phyloP scores from a whole-genome alignment of 2,113 vertebrate genomes.

The Zosterops borbonicus region DNA sequence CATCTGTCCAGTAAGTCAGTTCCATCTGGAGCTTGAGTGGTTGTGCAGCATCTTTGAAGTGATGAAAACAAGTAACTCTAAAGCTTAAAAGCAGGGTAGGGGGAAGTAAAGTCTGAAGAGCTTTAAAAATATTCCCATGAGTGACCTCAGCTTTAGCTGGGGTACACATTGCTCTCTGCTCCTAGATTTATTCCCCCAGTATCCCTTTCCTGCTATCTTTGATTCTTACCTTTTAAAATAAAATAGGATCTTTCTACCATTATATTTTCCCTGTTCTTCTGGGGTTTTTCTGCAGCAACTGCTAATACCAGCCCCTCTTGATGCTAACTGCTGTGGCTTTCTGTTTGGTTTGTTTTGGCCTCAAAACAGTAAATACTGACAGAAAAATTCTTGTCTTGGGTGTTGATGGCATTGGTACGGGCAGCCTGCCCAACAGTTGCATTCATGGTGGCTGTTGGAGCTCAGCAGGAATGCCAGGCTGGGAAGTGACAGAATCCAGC shows the following conservation, averaged over 20 bases:
- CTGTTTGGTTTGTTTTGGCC: not conserved
- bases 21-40: not conserved
- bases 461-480: not conserved
- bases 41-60: not conserved
- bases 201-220: not conserved
- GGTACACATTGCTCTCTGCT: rapidly evolving
- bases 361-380: not conserved
- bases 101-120: not conserved
- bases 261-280: not conserved
- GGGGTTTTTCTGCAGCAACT: not conserved
- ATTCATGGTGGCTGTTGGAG: not conserved
- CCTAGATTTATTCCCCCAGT: not conserved
- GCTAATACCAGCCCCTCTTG: not conserved
- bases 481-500: not conserved
- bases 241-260: not conserved
- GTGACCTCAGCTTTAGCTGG: not conserved
- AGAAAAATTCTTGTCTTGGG: not conserved
- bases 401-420: not conserved
- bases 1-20: not conserved
- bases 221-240: not conserved
- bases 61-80: not conserved
- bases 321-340: not conserved
- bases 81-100: not conserved
- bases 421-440: not conserved
- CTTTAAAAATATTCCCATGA: not conserved